Base-by-base conservation (phyloP, 2,888 invertebrate genomes). In the Masnerella sp. region DNA sequence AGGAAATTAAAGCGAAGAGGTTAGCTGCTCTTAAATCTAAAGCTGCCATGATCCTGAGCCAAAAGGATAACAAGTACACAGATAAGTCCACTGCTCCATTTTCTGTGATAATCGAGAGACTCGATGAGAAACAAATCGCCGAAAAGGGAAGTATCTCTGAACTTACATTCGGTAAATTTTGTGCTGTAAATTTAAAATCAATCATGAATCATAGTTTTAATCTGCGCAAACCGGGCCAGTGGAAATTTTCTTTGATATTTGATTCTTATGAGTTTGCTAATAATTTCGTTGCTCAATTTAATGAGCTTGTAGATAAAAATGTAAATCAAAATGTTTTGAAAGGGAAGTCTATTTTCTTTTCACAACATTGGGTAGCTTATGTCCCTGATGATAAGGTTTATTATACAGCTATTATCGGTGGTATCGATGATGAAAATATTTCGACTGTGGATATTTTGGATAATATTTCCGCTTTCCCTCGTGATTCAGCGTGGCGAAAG, bases 221-320 rank as follows among this genome's bases (percentile, higher is more conserved):
- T 20, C 9, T 54, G 2, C n/a, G 4, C 12, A 38, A 28, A 12
- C 40, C 38, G 8, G 54, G 54, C 9, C 17, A 40, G 28, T 40
- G 18, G 12, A 54, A 54, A 17, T 28, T 54, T 18, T 28, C 25
- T 5, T 17, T 40, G 4, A 11, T 18, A 9, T 54, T 54, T 45
- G 20, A 42, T 1, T 1, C 0, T 12, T 45, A 8, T 12, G 5
- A 9, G 1, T 3, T 14, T 12, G 22, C 45, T 7, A 45, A 45
- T 25, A 1, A 45, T 0, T 45, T 45, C 20, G 14, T 25, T 12
- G 2, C 5, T 25, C 1, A 8, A 0, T 25, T 25, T 25, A 45
- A 45, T 45, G 12, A 45, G 2, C 7, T n/a, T 28, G 28, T 28
- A 9, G 3, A n/a, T 7, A 28, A 28, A n/a, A 28, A 3, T 1